A percentile compares a stretch with the other conserved stretches of the same genome.
Evolutionary conservation across 2,888 invertebrate genomes (phyloP).

Genomic region (Hyppa rectilinea): DNA sequence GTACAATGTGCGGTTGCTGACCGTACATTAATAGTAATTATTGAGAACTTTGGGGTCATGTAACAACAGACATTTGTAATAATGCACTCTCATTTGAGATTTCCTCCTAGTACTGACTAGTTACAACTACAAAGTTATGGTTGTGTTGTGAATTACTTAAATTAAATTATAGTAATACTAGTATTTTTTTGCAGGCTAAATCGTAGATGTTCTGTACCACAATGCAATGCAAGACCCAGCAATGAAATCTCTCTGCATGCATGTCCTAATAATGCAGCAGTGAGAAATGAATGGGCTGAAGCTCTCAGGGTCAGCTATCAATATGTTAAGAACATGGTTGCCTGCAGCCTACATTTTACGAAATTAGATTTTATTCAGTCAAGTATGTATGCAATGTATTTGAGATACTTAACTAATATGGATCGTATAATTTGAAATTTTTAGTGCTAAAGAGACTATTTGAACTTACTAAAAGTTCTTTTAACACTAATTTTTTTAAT

Average conservation of each 20-base stretch:
- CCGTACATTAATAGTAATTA: too few relatives aligned
- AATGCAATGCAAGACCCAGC: constrained; percentile 52
- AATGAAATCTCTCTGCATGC: constrained; percentile 55
- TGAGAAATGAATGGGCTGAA: constrained; percentile 62
- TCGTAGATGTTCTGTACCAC: constrained; percentile 60
- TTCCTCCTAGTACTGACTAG: not conserved
- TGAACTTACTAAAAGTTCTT: not conserved
- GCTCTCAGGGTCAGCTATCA: constrained; percentile 57
- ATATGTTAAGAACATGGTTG: constrained; percentile 58
- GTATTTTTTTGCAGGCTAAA: constrained; percentile 43
- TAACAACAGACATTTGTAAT: too few relatives aligned
- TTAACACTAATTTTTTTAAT: not conserved
- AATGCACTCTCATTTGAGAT: not conserved
- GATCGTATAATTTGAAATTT: not conserved
- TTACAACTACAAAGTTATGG: too few relatives aligned
- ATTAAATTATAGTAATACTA: not conserved
- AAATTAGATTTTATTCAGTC: constrained; percentile 56
- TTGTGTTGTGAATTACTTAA: not conserved
- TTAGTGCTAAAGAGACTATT: not conserved
- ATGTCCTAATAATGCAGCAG: constrained; percentile 58
- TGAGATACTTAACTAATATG: not conserved
- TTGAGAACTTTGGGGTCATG: not conserved
- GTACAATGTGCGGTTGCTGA: too few relatives aligned
- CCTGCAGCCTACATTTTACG: constrained; percentile 61
- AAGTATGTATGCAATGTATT: constrained; percentile 47